phyloP scores from a whole-genome alignment of 2,888 invertebrate genomes.

The Drosophila algonquin region DNA sequence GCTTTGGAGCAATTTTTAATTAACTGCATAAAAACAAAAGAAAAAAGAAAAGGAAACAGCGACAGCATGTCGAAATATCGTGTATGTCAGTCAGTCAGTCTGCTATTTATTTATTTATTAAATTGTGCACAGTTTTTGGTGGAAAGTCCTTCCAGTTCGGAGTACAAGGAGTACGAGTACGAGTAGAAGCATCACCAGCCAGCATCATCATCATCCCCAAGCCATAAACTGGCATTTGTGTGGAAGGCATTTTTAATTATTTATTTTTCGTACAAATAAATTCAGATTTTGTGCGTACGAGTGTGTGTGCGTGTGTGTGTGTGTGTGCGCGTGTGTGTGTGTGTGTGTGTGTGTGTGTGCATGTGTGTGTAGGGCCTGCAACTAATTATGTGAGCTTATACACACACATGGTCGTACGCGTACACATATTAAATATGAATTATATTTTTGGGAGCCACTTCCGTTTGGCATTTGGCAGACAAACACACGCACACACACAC shows the following conservation, averaged over 20 bases:
- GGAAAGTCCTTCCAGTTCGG: neutral
- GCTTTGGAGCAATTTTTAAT: conserved; percentile 32
- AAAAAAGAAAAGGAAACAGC: neutral
- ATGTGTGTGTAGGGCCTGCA: conserved; percentile 7
- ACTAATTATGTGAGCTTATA: conserved; percentile 24
- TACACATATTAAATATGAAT: conserved; percentile 33
- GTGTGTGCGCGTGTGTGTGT: neutral
- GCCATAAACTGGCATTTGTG: neutral
- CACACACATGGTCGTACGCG: conserved; percentile 4
- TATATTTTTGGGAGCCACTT: conserved; percentile 38
- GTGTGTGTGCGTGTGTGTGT: neutral
- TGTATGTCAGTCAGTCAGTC: conserved; percentile 1
- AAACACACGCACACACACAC: neutral
- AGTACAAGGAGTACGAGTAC: neutral
- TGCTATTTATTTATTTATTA: conserved; percentile 40
- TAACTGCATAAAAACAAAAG: conserved; percentile 18
- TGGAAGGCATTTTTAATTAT: conserved; percentile 31
- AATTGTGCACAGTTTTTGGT: conserved; percentile 41
- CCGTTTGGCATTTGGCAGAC: conserved; percentile 14
- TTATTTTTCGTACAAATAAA: conserved; percentile 37
- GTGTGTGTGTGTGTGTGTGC: neutral
- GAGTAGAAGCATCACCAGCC: no score
- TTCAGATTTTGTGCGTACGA: conserved; percentile 10
- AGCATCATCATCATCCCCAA: neutral
- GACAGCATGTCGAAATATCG: conserved; percentile 15